These are phyloP conservation scores for Drosophila kambysellisi DNA, from an alignment of 2,888 invertebrate species.

Conservation along the genomic window DNA sequence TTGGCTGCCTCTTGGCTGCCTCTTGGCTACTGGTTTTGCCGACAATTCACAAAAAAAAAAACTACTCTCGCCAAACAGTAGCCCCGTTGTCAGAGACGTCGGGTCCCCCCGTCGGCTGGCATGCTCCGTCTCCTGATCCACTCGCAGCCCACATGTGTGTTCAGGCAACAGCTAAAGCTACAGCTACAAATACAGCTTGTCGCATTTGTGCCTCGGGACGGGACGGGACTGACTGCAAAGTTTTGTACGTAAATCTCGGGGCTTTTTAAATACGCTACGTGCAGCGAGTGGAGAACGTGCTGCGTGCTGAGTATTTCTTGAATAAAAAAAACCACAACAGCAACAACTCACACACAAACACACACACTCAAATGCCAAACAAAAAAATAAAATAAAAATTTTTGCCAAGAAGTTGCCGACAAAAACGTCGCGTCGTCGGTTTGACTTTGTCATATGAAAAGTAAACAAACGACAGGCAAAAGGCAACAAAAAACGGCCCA, in stretches of 20 bases:
- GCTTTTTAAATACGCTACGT: slow-evolving; percentile 72
- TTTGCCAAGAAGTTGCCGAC: slow-evolving; percentile 74
- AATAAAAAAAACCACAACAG: slow-evolving; percentile 23
- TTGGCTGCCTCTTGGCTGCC: slow-evolving; percentile 65
- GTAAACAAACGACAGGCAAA: slow-evolving; percentile 76
- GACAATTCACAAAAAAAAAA: slow-evolving; percentile 57
- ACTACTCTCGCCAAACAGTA: slow-evolving; percentile 66
- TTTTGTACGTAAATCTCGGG: slow-evolving; percentile 76
- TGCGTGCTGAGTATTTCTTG: slow-evolving; percentile 73
- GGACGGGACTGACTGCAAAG: slow-evolving; percentile 38
- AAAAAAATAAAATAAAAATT: slow-evolving; percentile 45
- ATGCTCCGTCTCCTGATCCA: slow-evolving; percentile 35
- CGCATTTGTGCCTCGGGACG: slow-evolving; percentile 52
- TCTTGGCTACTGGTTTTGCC: slow-evolving; percentile 71
- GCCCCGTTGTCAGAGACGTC: slow-evolving; percentile 64
- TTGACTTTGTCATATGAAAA: slow-evolving; percentile 78
- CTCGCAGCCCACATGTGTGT: slow-evolving; percentile 45
- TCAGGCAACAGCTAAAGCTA: slow-evolving; percentile 5
- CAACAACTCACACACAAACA: not conserved
- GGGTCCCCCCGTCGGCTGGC: slow-evolving; percentile 23
- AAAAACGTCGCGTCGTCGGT: slow-evolving; percentile 60
- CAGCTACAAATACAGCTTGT: slow-evolving; percentile 35
- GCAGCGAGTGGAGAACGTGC: slow-evolving; percentile 66
- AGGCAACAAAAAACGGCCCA: slow-evolving; percentile 61
- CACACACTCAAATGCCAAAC: slow-evolving; percentile 2